A percentile compares a stretch with the other conserved stretches of the same genome.
Conservation (phyloP, 1,140 invertebrate species). For the Colletes latitarsis region DNA sequence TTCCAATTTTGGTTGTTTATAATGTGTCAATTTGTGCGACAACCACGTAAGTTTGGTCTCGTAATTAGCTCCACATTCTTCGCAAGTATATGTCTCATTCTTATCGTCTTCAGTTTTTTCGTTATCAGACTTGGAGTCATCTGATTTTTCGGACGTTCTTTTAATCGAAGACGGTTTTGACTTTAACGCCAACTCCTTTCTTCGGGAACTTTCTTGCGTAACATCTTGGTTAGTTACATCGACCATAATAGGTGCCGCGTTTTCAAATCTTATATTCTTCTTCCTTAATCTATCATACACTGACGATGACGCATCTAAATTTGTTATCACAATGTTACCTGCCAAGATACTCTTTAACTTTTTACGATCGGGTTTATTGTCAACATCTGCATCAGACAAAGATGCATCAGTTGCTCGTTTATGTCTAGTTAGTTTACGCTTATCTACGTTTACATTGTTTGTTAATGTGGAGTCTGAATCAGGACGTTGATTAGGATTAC, state of each 20-base stretch:
- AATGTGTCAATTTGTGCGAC: conserved; percentile 71
- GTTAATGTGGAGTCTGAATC: conserved; percentile 19
- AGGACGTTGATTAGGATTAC: neutral
- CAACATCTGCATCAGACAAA: conserved; percentile 8
- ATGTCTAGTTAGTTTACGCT: neutral
- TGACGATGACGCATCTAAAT: neutral
- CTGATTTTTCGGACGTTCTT: neutral
- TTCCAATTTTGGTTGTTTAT: conserved; percentile 70
- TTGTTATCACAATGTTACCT: neutral
- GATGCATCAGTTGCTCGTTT: conserved; percentile 9
- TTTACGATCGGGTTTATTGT: conserved; percentile 6
- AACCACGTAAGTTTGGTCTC: conserved; percentile 67
- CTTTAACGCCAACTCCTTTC: neutral
- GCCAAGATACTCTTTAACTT: conserved; percentile 2
- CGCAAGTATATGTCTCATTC: conserved; percentile 60
- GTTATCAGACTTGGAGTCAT: neutral
- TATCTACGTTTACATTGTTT: neutral
- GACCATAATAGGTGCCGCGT: neutral
- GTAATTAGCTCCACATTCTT: conserved; percentile 67
- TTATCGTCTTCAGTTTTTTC: neutral
- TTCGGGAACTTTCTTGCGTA: conserved; percentile 2
- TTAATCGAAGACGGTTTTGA: no score
- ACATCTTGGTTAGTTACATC: neutral
- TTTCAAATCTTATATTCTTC: neutral
- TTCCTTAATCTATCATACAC: neutral